phyloP scores from a whole-genome alignment of 2,888 invertebrate genomes.

The Gisinianus flammeolus region DNA sequence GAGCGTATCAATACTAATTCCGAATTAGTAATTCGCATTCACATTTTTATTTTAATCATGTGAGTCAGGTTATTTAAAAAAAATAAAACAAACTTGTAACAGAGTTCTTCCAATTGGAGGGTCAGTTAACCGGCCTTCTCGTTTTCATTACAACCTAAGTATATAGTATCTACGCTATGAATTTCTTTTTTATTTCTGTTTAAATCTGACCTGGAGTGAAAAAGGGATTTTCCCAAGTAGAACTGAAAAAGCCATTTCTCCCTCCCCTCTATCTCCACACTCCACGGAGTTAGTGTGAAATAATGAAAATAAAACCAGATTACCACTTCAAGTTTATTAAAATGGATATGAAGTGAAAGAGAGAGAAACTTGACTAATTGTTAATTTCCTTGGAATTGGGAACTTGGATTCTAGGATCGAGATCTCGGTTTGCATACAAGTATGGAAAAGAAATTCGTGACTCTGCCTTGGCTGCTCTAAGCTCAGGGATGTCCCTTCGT shows the following conservation, averaged over 20 bases:
- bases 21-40: too few relatives aligned
- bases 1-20: too few relatives aligned
- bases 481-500: conserved; percentile 54
- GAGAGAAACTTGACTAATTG: conserved; percentile 7
- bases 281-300: conserved; percentile 19
- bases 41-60: too few relatives aligned
- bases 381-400: conserved; percentile 15
- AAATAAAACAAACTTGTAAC: too few relatives aligned
- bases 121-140: too few relatives aligned
- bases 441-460: conserved; percentile 55
- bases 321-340: conserved; percentile 26
- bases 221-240: neutral
- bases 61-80: too few relatives aligned
- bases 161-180: too few relatives aligned
- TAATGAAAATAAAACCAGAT: conserved; percentile 7
- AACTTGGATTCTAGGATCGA: conserved; percentile 16
- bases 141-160: too few relatives aligned
- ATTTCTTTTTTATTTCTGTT: too few relatives aligned
- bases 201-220: neutral
- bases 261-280: neutral
- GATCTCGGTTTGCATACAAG: conserved; percentile 42
- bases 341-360: conserved; percentile 2
- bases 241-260: conserved; percentile 5
- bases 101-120: too few relatives aligned
- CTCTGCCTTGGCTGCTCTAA: conserved; percentile 52